Evolutionary conservation across 2,888 invertebrate species (phyloP).

Genomic region (Unio pictorum): DNA sequence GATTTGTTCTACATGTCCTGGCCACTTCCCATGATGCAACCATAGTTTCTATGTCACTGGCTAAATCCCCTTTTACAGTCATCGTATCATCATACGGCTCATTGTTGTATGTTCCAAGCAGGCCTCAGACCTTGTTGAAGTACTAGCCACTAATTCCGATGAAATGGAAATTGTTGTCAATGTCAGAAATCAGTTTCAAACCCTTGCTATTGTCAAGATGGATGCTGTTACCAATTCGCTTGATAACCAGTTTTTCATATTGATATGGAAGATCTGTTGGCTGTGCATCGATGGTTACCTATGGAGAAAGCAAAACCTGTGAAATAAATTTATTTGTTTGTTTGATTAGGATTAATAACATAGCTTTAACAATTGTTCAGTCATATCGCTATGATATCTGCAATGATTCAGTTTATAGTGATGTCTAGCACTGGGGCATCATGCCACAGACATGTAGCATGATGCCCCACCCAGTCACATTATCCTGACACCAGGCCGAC

Average conservation of each 20-base stretch:
- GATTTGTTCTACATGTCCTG: slow-evolving; percentile 37
- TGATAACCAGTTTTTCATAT: slow-evolving; percentile 67
- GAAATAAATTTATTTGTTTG: neutral
- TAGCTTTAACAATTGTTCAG: no score
- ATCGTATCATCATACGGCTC: slow-evolving; percentile 87
- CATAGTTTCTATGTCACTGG: slow-evolving; percentile 78
- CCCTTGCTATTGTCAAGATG: slow-evolving; percentile 73
- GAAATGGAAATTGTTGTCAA: slow-evolving; percentile 33
- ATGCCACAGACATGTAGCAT: no score
- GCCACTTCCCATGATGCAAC: slow-evolving; percentile 80
- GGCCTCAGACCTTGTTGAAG: slow-evolving; percentile 88
- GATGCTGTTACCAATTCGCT: slow-evolving; percentile 67
- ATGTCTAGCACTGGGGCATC: no score
- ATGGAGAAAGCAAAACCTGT: slow-evolving; percentile 1
- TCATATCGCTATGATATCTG: no score
- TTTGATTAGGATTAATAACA: no score
- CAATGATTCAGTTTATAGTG: no score
- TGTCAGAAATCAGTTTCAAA: slow-evolving; percentile 62
- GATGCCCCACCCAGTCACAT: no score
- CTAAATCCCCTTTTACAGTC: slow-evolving; percentile 76
- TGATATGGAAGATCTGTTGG: slow-evolving; percentile 81
- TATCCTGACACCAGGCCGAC: no score
- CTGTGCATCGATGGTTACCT: slow-evolving; percentile 77
- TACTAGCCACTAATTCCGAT: slow-evolving; percentile 87
- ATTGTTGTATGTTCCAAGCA: slow-evolving; percentile 92